Evolutionary conservation across 1,140 invertebrate genomes (phyloP).

Genomic region (Augochlora pura): DNA sequence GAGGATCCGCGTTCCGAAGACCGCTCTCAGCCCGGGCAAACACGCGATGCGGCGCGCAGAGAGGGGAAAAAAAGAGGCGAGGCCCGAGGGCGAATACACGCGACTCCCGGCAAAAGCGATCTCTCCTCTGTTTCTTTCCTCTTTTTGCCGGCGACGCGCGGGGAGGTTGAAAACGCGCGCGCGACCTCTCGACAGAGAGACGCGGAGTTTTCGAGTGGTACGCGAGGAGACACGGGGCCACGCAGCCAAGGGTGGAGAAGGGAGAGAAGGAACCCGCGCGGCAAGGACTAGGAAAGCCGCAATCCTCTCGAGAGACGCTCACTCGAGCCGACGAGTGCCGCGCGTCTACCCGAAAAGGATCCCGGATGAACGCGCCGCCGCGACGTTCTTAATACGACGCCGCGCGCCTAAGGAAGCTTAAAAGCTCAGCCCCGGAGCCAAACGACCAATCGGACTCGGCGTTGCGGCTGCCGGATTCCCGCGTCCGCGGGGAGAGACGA

Average conservation of each 20-base stretch:
- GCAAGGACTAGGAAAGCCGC: slow-evolving; percentile 51
- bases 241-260: neutral
- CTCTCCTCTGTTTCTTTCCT: slow-evolving; percentile 31
- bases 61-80: too few relatives aligned
- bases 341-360: slow-evolving; percentile 55
- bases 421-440: slow-evolving; percentile 56
- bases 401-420: slow-evolving; percentile 61
- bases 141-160: neutral
- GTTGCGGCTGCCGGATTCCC: slow-evolving; percentile 3
- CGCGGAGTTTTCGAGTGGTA: slow-evolving; percentile 50
- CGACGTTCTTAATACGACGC: slow-evolving; percentile 52
- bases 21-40: slow-evolving; percentile 39
- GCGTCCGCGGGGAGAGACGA: too few relatives aligned
- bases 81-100: slow-evolving; percentile 17
- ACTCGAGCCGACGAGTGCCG: slow-evolving; percentile 50
- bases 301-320: slow-evolving; percentile 64
- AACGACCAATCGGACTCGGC: slow-evolving; percentile 55
- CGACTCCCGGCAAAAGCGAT: slow-evolving; percentile 54
- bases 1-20: slow-evolving; percentile 35
- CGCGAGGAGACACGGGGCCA: slow-evolving; percentile 24
- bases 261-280: too few relatives aligned
- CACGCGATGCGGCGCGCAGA: slow-evolving; percentile 14
- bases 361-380: slow-evolving; percentile 42
- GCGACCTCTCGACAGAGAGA: neutral
- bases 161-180: too few relatives aligned